phyloP scores from a whole-genome alignment of 2,888 invertebrate genomes.

The Marronus borbonicus region DNA sequence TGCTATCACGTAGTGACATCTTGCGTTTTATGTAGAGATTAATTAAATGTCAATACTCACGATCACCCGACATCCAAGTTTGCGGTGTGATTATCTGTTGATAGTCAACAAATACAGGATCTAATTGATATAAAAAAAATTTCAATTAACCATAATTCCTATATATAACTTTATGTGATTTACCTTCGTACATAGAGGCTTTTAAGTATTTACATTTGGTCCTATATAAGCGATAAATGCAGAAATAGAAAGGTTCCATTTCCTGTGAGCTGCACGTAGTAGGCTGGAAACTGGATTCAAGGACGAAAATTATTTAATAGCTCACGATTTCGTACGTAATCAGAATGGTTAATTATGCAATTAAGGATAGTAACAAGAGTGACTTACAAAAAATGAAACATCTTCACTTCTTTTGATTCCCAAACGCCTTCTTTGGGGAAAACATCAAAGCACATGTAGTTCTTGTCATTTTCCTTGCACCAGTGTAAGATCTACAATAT shows the following conservation, averaged over 20 bases:
- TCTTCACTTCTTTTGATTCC: conserved; percentile 39
- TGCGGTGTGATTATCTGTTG: too few relatives aligned
- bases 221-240: neutral
- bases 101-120: too few relatives aligned
- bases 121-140: too few relatives aligned
- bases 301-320: neutral
- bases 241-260: neutral
- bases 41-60: too few relatives aligned
- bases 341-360: neutral
- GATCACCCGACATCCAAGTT: too few relatives aligned
- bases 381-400: conserved; percentile 38
- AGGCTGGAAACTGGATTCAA: neutral
- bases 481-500: neutral
- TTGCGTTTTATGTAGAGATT: too few relatives aligned
- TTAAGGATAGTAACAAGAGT: neutral
- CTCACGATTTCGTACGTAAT: neutral
- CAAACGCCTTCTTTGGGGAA: conserved; percentile 34
- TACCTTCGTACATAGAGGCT: neutral
- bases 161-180: too few relatives aligned
- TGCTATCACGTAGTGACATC: too few relatives aligned
- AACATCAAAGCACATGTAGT: conserved; percentile 20
- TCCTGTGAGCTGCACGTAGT: neutral
- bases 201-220: conserved; percentile 5
- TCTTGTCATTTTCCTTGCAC: neutral
- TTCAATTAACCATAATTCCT: too few relatives aligned